These are phyloP conservation scores for Scophthalmus maximus DNA, from an alignment of 2,113 vertebrate genomes.

Conservation along the genomic window DNA sequence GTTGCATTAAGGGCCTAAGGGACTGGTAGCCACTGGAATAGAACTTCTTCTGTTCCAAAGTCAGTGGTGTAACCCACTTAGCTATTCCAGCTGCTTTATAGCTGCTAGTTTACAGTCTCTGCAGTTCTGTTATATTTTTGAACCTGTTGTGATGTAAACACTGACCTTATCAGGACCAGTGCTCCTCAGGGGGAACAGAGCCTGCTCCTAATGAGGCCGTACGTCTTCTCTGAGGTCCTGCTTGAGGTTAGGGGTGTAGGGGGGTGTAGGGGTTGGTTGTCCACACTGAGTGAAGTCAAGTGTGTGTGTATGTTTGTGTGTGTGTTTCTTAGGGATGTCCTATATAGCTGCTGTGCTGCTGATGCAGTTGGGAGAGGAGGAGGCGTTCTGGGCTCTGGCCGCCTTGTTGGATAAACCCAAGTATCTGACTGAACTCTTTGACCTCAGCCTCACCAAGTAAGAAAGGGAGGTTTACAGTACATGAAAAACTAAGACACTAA, in stretches of 20 bases:
- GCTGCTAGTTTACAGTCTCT: no score
- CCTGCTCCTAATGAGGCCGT: not conserved
- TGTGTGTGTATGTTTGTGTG: conserved; percentile 8
- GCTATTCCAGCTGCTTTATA: no score
- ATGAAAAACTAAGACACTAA: no score
- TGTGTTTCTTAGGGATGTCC: conserved; percentile 77
- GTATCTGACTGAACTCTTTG: conserved; percentile 78
- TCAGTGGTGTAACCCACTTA: no score
- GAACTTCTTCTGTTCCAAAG: no score
- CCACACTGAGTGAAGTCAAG: not conserved
- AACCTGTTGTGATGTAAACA: not conserved
- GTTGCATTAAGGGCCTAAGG: no score
- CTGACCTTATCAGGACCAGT: not conserved
- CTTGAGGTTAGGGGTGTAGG: not conserved
- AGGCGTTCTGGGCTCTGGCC: conserved; percentile 82
- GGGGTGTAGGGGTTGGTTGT: not conserved
- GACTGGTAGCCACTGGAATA: no score
- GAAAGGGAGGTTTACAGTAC: no score
- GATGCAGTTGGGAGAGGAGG: conserved; percentile 82
- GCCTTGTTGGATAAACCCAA: conserved; percentile 78
- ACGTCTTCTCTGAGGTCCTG: not conserved
- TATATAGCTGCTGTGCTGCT: conserved; percentile 83
- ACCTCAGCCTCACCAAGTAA: conserved; percentile 79
- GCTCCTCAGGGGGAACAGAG: not conserved
- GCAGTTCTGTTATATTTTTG: no score